Percentiles rank a stretch among this genome's conserved stretches.
These are phyloP conservation scores for Chrysomela aeneicollis DNA, from an alignment of 2,888 invertebrate genomes.

Conservation along the genomic window DNA sequence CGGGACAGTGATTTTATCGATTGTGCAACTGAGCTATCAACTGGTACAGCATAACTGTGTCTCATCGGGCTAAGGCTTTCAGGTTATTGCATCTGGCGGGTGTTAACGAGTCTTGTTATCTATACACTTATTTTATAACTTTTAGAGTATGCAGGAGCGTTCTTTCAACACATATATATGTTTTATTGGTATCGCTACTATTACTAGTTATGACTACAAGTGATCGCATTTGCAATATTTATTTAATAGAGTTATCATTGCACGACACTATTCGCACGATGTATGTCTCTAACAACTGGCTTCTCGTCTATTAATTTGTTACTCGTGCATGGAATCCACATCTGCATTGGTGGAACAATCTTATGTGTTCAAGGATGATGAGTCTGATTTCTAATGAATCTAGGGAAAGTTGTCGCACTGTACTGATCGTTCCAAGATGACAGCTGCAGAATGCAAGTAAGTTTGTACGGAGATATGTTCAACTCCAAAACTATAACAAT, in stretches of 20 bases:
- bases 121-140: constrained; percentile 46
- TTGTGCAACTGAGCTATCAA: constrained; percentile 3
- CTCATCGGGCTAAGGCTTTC: constrained; percentile 27
- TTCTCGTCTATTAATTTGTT: constrained; percentile 8
- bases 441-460: constrained; percentile 90
- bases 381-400: constrained; percentile 50
- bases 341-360: constrained; percentile 25
- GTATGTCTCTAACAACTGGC: constrained; percentile 18
- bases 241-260: constrained; percentile 28
- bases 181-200: constrained; percentile 41
- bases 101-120: constrained; percentile 45
- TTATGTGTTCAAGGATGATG: constrained; percentile 5
- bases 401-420: constrained; percentile 98
- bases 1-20: background rate
- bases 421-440: constrained; percentile 94
- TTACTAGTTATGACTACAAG: constrained; percentile 64
- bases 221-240: constrained; percentile 50
- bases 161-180: constrained; percentile 28
- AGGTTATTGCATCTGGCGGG: constrained; percentile 45
- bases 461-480: constrained; percentile 58
- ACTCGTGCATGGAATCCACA: constrained; percentile 28
- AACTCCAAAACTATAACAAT: no score
- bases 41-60: constrained; percentile 22
- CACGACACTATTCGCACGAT: constrained; percentile 34
- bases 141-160: constrained; percentile 44